Evolutionary conservation across 2,113 vertebrate genomes (phyloP).

Genomic region (Cairina moschata): DNA sequence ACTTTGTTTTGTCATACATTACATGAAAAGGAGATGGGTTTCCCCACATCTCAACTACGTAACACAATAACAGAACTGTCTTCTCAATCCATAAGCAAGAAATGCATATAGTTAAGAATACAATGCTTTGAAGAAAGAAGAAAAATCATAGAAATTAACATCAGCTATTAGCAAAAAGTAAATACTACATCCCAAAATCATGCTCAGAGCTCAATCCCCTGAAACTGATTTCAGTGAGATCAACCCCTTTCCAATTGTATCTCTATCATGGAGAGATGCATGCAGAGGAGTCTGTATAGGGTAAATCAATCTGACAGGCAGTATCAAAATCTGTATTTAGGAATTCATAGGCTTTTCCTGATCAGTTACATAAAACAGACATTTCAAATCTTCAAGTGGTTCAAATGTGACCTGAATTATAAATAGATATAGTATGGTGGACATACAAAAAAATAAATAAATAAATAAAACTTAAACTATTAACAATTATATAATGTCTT

Average conservation of each 20-base stretch:
- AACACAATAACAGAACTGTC: neutral
- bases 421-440: neutral
- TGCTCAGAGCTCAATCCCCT: neutral
- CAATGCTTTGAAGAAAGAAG: neutral
- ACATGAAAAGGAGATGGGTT: neutral
- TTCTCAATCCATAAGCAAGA: neutral
- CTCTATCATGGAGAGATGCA: accelerated
- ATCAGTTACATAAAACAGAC: constrained; percentile 8
- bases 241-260: neutral
- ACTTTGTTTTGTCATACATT: neutral
- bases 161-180: neutral
- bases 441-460: neutral
- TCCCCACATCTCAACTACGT: neutral
- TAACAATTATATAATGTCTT: neutral
- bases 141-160: neutral
- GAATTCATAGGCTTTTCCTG: constrained; percentile 53
- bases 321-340: constrained; percentile 33
- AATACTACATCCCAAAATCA: neutral
- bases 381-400: neutral
- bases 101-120: neutral
- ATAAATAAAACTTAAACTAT: neutral
- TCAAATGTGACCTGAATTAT: neutral
- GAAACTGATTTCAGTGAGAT: neutral
- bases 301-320: constrained; percentile 45
- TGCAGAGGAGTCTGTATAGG: neutral